Conservation (phyloP, 2,113 vertebrate species). For the Dunckerocampus dactyliophorus region DNA sequence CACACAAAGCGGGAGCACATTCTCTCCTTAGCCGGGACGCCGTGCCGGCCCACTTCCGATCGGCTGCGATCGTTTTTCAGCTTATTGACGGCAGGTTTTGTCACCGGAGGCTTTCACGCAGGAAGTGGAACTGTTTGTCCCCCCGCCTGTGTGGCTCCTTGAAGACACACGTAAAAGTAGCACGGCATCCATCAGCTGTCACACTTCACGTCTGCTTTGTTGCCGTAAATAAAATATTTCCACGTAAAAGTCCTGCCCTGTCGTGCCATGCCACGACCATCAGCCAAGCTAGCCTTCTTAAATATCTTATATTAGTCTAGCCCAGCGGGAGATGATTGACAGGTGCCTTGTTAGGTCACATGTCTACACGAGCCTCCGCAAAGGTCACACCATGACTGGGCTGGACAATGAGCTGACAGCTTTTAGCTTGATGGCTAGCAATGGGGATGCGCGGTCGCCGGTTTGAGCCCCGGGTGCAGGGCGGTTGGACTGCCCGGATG, state of each 20-base stretch:
- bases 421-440: no score
- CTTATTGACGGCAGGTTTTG: conserved; percentile 69
- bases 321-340: conserved; percentile 47
- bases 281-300: background rate
- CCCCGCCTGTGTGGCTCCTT: conserved; percentile 11
- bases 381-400: conserved; percentile 20
- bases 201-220: no score
- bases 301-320: background rate
- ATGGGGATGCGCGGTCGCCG: no score
- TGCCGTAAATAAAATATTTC: no score
- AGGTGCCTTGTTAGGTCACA: conserved; percentile 30
- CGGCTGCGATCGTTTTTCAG: conserved; percentile 61
- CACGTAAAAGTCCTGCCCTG: no score
- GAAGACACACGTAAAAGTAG: no score
- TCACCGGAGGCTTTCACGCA: conserved; percentile 54
- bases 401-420: no score
- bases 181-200: background rate
- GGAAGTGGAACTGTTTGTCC: conserved; percentile 56
- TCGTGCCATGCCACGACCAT: no score
- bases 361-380: no score
- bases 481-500: no score
- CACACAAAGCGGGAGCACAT: conserved; percentile 61
- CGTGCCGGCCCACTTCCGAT: conserved; percentile 69
- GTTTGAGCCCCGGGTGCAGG: conserved; percentile 1
- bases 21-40: conserved; percentile 48